Evolutionary conservation across 2,113 vertebrate genomes (phyloP), one percentile per base, ranked within the genome.

Genomic region (Morone saxatilis): DNA sequence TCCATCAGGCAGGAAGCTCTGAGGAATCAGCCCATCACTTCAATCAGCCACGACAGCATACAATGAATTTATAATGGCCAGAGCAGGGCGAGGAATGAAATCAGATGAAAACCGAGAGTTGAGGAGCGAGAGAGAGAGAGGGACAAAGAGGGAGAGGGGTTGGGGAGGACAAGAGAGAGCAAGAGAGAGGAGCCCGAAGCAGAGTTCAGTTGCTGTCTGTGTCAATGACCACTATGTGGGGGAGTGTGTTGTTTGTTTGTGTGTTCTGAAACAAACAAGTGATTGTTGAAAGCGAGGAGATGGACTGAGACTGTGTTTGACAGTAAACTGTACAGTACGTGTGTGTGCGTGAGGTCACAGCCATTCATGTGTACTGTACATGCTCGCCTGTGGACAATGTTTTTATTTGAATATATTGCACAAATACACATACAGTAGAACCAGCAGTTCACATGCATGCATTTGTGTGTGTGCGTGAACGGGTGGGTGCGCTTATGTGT

Each of bases 11-110:
- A 81, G 91, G 90, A 92, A 91, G 94, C 92, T 91, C 90, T 36
- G 91, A 93, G 93, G 93, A 95, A 95, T 94, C 93, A 91, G 94
- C 92, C 89, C 93, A 90, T 95, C 95, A 95, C 95, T 96, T 95
- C 95, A 96, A 96, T 96, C 95, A 96, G 92, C 84, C 84, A 79
- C 80, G 50, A 88, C 87, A 67, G 93, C 91, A 85, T 88, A 84
- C 87, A 59, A 92, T 95, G 95, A 95, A 96, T 95, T 90, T 87
- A 91, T 95, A 96, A 96, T 95, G 90, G 79, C 79, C 36, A 10
- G 78, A 83, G 83, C 74, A 36, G 66, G 71, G 53, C 17, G 56
- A 89, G 78, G 84, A 86, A 86, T 50, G 78, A 93, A 94, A 94
- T 95, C 90, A 94, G 81, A 89, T 67, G 72, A 81, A 77, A 86